Conservation (phyloP, 2,888 invertebrate species). For the Pseudococcus jackbeardsleyi region DNA sequence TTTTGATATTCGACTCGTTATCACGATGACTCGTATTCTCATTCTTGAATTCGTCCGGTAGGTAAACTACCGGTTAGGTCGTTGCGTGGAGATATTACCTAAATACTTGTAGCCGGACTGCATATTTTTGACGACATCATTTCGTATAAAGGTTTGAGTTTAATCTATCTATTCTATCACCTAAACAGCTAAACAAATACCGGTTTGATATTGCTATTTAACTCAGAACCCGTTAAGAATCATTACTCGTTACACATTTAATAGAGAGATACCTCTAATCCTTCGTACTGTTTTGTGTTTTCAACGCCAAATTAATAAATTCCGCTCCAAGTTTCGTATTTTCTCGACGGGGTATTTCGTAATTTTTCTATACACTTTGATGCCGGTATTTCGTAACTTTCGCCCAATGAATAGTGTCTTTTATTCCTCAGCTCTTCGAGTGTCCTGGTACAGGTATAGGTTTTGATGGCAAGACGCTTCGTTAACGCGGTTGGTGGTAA, state of each 20-base stretch:
- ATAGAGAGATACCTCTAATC: conserved; percentile 8
- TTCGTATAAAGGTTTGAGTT: background rate
- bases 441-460: background rate
- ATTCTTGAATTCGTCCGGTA: no score
- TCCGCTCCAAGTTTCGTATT: conserved; percentile 2
- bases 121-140: conserved; percentile 46
- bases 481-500: conserved; percentile 40
- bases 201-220: conserved; percentile 11
- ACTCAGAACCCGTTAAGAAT: conserved; percentile 40
- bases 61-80: background rate
- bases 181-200: conserved; percentile 45
- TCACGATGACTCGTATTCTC: no score
- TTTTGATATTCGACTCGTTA: no score
- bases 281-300: conserved; percentile 10
- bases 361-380: conserved; percentile 41
- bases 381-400: conserved; percentile 48
- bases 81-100: background rate
- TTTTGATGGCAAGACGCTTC: background rate
- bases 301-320: conserved; percentile 28
- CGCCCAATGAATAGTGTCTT: conserved; percentile 42
- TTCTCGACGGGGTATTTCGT: conserved; percentile 25
- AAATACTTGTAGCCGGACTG: conserved; percentile 12
- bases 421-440: background rate
- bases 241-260: conserved; percentile 32
- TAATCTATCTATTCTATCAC: conserved; percentile 18